Conservation (phyloP, 2,888 invertebrate species). For the Eupithecia insigniata region DNA sequence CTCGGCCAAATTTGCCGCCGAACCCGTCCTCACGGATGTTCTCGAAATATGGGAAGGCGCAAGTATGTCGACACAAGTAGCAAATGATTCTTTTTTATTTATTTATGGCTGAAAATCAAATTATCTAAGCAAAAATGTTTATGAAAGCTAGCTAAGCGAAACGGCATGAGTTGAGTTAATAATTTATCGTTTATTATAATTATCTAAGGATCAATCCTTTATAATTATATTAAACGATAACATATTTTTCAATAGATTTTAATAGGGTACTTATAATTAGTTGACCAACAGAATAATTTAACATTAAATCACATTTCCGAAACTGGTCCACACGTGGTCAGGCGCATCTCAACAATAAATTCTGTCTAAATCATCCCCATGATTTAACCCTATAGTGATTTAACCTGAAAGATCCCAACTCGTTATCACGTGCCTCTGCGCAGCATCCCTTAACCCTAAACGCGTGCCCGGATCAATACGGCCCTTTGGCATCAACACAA, state of each 20-base stretch:
- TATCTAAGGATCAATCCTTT: too few relatives aligned
- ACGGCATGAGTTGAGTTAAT: neutral
- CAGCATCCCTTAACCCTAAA: constrained; percentile 78
- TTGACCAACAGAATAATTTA: neutral
- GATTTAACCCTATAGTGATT: constrained; percentile 45
- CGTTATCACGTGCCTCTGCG: constrained; percentile 66
- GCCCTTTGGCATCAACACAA: constrained; percentile 56
- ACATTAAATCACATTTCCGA: neutral
- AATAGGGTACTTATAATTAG: neutral
- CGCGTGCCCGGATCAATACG: constrained; percentile 78
- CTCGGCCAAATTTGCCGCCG: too few relatives aligned
- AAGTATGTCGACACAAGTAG: too few relatives aligned
- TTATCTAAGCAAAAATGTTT: too few relatives aligned
- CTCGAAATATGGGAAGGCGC: too few relatives aligned
- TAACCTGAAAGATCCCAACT: constrained; percentile 44
- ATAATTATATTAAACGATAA: neutral
- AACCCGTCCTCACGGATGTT: too few relatives aligned
- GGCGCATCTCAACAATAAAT: constrained; percentile 5
- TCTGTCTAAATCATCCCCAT: constrained; percentile 23
- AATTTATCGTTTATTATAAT: too few relatives aligned
- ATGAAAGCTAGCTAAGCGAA: too few relatives aligned
- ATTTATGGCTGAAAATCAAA: too few relatives aligned
- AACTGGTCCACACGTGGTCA: constrained; percentile 12
- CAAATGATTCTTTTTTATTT: too few relatives aligned
- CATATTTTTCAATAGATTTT: neutral